Evolutionary conservation across 2,113 vertebrate genomes (phyloP).

Genomic region (Petrocephalus zakoni): DNA sequence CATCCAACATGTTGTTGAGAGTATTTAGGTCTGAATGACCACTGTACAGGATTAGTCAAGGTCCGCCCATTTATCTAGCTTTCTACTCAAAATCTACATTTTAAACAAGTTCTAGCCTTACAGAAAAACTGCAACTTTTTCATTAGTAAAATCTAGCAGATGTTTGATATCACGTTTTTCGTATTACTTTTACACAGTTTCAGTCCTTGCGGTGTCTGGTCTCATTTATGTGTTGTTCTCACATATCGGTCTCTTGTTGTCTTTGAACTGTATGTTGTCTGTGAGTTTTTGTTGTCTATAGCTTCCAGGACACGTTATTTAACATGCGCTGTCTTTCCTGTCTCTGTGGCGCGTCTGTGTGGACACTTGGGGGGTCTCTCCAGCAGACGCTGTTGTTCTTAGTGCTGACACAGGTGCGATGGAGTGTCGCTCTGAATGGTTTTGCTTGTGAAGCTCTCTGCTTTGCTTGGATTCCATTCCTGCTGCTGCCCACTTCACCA

Average conservation of each 20-base stretch:
- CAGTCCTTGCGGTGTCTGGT: not conserved
- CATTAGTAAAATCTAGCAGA: not conserved
- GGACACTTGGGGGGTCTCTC: constrained; percentile 43
- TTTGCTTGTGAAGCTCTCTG: constrained; percentile 37
- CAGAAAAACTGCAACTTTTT: not conserved
- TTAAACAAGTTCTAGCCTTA: not conserved
- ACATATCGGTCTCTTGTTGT: not conserved
- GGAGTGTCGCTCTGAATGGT: constrained; percentile 38
- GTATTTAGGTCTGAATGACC: not conserved
- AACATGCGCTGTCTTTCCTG: constrained; percentile 49
- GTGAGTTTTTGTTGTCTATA: constrained; percentile 2
- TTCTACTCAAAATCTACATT: not conserved
- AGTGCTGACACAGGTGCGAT: constrained; percentile 54
- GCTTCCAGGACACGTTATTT: constrained; percentile 5
- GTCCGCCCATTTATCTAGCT: not conserved
- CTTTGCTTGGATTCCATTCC: constrained; percentile 1
- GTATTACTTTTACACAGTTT: not conserved
- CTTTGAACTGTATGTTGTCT: not conserved
- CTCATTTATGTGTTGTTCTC: not conserved
- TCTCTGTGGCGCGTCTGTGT: constrained; percentile 43
- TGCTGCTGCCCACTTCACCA: not conserved
- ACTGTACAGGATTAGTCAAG: not conserved
- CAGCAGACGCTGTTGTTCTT: constrained; percentile 43
- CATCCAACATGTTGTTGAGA: not conserved
- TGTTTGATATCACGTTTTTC: not conserved